Percentiles rank a stretch among this genome's conserved stretches.
Evolutionary conservation across 2,113 vertebrate species (phyloP).

Genomic region (Phylloscopus whistleri): DNA sequence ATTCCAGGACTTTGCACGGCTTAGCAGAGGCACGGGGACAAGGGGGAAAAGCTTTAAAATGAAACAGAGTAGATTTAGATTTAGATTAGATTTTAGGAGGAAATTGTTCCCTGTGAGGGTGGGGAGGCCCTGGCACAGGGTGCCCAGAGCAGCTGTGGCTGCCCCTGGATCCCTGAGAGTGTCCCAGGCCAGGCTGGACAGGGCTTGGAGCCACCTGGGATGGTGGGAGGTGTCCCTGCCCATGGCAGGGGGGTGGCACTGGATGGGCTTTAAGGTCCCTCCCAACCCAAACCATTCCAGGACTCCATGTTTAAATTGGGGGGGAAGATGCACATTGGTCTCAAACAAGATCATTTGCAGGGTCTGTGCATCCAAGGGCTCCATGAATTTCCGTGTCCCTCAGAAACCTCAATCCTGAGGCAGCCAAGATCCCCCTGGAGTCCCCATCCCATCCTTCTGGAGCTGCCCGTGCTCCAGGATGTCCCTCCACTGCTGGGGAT

Average conservation of each 20-base stretch:
- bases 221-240: background rate
- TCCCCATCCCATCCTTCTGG: too few relatives aligned
- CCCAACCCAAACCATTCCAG: too few relatives aligned
- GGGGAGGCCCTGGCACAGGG: background rate
- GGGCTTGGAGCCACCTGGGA: background rate
- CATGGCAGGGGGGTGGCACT: background rate
- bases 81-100: background rate
- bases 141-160: background rate
- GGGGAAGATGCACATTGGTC: rapidly evolving
- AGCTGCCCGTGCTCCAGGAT: rapidly evolving
- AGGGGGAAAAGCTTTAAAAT: background rate
- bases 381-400: background rate
- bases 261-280: background rate
- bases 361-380: background rate
- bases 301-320: background rate
- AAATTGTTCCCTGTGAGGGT: background rate
- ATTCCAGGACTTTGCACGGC: background rate
- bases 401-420: background rate
- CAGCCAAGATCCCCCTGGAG: background rate
- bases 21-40: background rate
- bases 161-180: background rate
- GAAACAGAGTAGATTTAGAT: background rate
- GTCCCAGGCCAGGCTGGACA: rapidly evolving
- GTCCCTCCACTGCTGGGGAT: rapidly evolving
- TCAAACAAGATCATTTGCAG: background rate